Evolutionary conservation across 2,113 vertebrate genomes (phyloP).

Genomic region (Centrocercus urophasianus): DNA sequence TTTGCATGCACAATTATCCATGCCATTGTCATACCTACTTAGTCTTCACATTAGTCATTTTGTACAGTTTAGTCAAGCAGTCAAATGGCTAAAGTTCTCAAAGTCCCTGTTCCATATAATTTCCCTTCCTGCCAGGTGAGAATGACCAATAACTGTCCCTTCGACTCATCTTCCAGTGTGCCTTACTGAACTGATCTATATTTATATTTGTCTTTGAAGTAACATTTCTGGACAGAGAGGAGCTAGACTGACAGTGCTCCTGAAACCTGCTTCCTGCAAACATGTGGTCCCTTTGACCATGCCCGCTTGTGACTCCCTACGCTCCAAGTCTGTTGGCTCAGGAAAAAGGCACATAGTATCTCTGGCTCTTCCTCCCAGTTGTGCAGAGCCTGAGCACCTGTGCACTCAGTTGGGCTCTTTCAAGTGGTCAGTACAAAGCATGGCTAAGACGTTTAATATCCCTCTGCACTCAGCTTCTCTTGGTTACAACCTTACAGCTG

Average conservation of each 20-base stretch:
- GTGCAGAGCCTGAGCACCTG: rapidly evolving
- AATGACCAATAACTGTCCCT: not conserved
- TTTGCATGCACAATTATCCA: rapidly evolving
- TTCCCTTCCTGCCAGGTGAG: not conserved
- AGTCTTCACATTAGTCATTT: not conserved
- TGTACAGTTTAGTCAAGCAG: not conserved
- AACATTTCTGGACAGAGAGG: not conserved
- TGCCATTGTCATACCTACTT: not conserved
- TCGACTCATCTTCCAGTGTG: rapidly evolving
- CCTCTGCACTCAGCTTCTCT: not conserved
- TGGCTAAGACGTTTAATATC: not conserved
- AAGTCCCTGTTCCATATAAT: not conserved
- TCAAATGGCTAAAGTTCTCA: not conserved
- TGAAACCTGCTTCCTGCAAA: not conserved
- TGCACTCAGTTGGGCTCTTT: not conserved
- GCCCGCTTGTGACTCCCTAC: not conserved
- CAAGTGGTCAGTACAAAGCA: not conserved
- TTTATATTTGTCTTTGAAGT: not conserved
- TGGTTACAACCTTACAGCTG: not conserved
- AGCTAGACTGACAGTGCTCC: not conserved
- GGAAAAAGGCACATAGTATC: not conserved
- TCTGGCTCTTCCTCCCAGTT: not conserved
- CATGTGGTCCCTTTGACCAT: not conserved
- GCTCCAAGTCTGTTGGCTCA: not conserved
- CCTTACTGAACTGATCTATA: not conserved